Evolutionary conservation across 92 coral and sea anemone species (phyloP), one percentile per base, ranked within the genome.

Genomic region (Palythoa grandiflora): DNA sequence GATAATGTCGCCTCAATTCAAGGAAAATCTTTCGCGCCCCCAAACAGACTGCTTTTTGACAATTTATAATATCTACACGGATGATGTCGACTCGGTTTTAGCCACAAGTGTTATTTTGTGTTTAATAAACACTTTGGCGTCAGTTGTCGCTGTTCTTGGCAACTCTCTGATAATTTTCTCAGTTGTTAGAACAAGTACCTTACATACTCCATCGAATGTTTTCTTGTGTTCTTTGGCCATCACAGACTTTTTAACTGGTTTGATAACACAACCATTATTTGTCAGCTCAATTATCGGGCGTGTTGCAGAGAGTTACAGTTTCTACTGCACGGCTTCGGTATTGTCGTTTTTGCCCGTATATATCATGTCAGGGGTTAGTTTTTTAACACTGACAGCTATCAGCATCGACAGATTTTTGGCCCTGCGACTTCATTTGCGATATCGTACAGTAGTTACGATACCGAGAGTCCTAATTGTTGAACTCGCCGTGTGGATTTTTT

Each of bases 321-420:
- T 40, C 60, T 80, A 80, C 59, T 80, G 85, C 59, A 63, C 74
- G 8, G 85, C 85, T 7, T 80, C 85, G 6, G 72, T 38, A 3
- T 52, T 63, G 19, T 80, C 85, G 4, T 80, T 80, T 20, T 36
- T 80, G 11, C 85, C 85, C 38, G 85, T 80, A 3, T 80, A 80
- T 36, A 80, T 80, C 63, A 37, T 80, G n/a, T 81, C 86, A 0
- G 86, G 86, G 1, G 86, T 81, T 35, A 81, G 86, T 9, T 81
- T 81, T 44, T 39, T 81, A 17, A 81, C 86, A 1, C 75, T 65
- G 9, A 81, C 86, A 44, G 55, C 63, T 66, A 15, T 81, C 7
- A 66, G 86, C 12, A 5, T 66, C 5, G 86, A 81, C 63, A 81
- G 75, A 40, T 66, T 81, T 75, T 44, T 81, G 44, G 86, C 75